Conservation (phyloP, 2,888 invertebrate species). For the Agrotis exclamationis region DNA sequence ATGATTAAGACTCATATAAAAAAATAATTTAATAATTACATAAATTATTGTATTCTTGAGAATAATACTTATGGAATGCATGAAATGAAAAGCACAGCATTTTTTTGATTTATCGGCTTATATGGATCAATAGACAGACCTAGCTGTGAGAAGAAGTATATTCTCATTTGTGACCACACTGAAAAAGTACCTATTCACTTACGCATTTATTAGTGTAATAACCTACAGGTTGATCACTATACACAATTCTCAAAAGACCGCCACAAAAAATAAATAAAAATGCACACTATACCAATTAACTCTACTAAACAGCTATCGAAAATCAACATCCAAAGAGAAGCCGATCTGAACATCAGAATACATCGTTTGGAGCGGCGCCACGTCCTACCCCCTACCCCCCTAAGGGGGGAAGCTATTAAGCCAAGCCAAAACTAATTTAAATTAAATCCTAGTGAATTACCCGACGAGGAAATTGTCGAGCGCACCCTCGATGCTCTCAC, state of each 20-base stretch:
- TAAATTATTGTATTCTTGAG: no score
- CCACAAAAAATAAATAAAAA: background rate
- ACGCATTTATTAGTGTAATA: no score
- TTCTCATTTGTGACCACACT: no score
- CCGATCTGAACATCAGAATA: constrained; percentile 77
- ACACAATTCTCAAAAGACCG: background rate
- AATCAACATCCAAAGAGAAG: constrained; percentile 57
- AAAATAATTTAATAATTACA: no score
- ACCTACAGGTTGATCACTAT: no score
- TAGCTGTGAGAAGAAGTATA: no score
- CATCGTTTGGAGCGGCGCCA: constrained; percentile 80
- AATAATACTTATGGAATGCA: no score
- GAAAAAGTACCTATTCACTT: no score
- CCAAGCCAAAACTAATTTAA: constrained; percentile 97
- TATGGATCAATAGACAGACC: no score
- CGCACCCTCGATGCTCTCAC: constrained; percentile 88
- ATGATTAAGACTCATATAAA: no score
- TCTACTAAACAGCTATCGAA: constrained; percentile 40
- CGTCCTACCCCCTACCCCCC: constrained; percentile 72
- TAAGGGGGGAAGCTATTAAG: constrained; percentile 94
- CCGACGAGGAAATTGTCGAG: constrained; percentile 91
- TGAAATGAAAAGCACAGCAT: no score
- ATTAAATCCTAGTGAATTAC: constrained; percentile 95
- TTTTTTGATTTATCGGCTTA: no score
- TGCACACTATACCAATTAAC: constrained; percentile 29